phyloP scores from a whole-genome alignment of 1,140 invertebrate genomes.

The Bombus vancouverensis region DNA sequence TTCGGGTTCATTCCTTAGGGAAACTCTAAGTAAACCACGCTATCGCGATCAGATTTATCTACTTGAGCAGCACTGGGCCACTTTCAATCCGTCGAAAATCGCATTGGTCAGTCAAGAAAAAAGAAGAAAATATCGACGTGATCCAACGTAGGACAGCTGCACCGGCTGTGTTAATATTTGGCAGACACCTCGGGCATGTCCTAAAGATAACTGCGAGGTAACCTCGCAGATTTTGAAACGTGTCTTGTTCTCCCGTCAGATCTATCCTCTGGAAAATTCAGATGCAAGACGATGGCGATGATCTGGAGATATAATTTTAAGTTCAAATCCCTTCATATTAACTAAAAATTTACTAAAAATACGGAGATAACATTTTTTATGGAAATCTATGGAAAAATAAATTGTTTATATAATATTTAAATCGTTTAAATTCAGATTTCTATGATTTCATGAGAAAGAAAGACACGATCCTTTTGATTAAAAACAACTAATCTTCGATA shows the following conservation, averaged over 20 bases:
- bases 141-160: conserved; percentile 47
- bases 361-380: neutral
- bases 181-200: conserved; percentile 48
- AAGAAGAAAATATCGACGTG: conserved; percentile 1
- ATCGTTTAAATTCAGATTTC: neutral
- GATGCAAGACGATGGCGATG: neutral
- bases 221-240: conserved; percentile 42
- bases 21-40: neutral
- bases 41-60: neutral
- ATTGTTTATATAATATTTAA: neutral
- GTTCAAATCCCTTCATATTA: neutral
- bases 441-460: no score
- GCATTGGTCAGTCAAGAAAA: conserved; percentile 7
- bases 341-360: neutral
- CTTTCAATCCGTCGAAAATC: neutral
- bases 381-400: neutral
- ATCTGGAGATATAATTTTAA: neutral
- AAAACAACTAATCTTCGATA: no score
- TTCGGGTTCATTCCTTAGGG: neutral
- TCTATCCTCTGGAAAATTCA: neutral
- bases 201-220: conserved; percentile 47
- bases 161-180: conserved; percentile 69
- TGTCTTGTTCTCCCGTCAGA: neutral
- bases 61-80: neutral
- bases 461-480: no score